Evolutionary conservation across 2,797 vertebrate species (phyloP).

Genomic region (Brotula barbata): DNA sequence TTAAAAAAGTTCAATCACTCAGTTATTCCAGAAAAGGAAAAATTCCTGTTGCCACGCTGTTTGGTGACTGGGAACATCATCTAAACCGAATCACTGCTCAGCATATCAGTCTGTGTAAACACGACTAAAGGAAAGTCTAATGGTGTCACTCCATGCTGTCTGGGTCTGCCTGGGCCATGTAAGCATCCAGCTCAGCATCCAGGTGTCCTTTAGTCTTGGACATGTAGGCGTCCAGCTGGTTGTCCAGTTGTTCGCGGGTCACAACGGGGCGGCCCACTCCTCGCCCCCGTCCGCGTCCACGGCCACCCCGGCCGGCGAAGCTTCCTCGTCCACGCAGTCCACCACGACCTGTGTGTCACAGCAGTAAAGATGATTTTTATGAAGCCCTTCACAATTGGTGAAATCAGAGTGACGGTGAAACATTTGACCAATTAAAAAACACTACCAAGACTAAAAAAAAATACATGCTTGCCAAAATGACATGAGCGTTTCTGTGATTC

Average conservation of each 20-base stretch:
- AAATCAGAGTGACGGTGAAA: too few relatives aligned
- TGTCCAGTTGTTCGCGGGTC: conserved; percentile 95
- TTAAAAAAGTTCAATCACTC: conserved; percentile 42
- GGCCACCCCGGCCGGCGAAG: conserved; percentile 84
- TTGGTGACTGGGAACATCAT: conserved; percentile 22
- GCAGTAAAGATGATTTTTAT: too few relatives aligned
- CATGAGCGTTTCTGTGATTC: too few relatives aligned
- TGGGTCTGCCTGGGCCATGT: conserved; percentile 96
- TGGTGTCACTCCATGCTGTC: conserved; percentile 85
- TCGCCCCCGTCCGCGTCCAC: conserved; percentile 87
- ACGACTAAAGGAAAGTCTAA: conserved; percentile 25
- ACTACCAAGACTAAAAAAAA: too few relatives aligned
- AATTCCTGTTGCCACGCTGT: conserved; percentile 17
- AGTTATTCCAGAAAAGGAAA: conserved; percentile 24
- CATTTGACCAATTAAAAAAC: too few relatives aligned
- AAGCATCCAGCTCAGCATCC: conserved; percentile 95
- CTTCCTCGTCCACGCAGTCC: conserved; percentile 88
- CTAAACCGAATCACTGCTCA: conserved; percentile 30
- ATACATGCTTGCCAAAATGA: too few relatives aligned
- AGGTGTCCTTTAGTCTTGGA: conserved; percentile 97
- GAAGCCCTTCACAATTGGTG: too few relatives aligned
- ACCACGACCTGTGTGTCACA: conserved; percentile 88
- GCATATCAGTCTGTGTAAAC: conserved; percentile 14
- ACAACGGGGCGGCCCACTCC: conserved; percentile 77
- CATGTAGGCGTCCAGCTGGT: conserved; percentile 97